Base-by-base conservation (phyloP, 2,113 vertebrate genomes). In the Trogon surrucura region DNA sequence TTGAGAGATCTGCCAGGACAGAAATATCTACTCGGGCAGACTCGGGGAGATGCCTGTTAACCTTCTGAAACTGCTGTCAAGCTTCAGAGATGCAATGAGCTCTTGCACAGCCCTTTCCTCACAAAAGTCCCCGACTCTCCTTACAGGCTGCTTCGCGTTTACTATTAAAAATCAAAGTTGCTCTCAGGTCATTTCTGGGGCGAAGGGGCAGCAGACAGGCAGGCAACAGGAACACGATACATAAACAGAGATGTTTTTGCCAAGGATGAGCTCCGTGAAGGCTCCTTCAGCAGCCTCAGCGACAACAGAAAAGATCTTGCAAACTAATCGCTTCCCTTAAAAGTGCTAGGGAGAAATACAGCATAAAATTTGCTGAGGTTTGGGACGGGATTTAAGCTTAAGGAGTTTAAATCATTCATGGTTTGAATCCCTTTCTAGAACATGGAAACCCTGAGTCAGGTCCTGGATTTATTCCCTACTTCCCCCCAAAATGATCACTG, bases 1-100 rank as follows among this genome's bases (percentile, higher is more conserved):
- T 93, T 51, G 96, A 41, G 87, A 96, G 84, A 61, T 67, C 60
- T 27, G 73, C 94, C 96, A 91, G 91, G 78, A 91, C 78, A 82
- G 83, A 97, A 87, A 95, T 51, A 77, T 29, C 95, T 84, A 36
- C 75, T 48, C 72, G 82, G 75, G 48, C 88, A 91, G 73, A 29
- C 71, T 86, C 16, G 6, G 16, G 45, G 81, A 96, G 86, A 82
- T 74, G 71, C 60, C 74, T 16, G 36, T 91, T 95, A 93, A 91
- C 74, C 80, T 85, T 87, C 79, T 45, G 79, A 65, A 57, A 34
- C 11, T 25, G 53, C 70, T 77, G 74, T 74, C 72, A 78, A 81
- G 48, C 57, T 80, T 54, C 14, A 36, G 72, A 36, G 72, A 47
- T 19, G 47, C 45, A 72, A 6, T 7, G 48, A 44, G 19, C 80